A percentile compares a stretch with the other conserved stretches of the same genome.
Evolutionary conservation across 2,797 vertebrate genomes (phyloP).

Genomic region (Trachurus trachurus): DNA sequence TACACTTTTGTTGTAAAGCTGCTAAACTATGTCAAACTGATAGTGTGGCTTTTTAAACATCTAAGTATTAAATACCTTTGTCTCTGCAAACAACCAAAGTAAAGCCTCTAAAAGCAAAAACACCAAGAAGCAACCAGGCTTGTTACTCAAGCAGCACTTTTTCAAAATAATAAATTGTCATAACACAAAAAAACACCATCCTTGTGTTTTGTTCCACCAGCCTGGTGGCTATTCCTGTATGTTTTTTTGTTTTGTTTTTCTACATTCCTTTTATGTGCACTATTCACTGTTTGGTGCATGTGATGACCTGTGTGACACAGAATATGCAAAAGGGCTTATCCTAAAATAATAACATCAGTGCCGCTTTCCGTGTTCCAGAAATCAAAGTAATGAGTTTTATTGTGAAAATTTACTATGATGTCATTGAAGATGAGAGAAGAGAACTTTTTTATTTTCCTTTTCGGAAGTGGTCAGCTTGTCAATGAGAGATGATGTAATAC

Average conservation of each 20-base stretch:
- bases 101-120: neutral
- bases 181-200: neutral
- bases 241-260: neutral
- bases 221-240: neutral
- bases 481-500: neutral
- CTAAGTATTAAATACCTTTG: neutral
- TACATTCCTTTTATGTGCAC: neutral
- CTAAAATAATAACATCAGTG: neutral
- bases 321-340: neutral
- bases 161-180: slow-evolving; percentile 43
- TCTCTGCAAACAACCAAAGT: slow-evolving; percentile 12
- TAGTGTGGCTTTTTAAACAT: neutral
- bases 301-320: neutral
- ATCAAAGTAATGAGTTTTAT: neutral
- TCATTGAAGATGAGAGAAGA: neutral
- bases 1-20: slow-evolving; percentile 10
- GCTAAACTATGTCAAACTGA: neutral
- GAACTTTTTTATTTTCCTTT: neutral
- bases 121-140: neutral
- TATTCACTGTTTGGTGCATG: neutral
- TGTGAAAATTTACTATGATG: neutral
- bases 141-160: slow-evolving; percentile 15
- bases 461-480: neutral
- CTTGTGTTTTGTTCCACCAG: neutral
- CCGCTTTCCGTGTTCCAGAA: neutral